Conservation (phyloP, 2,888 invertebrate genomes). For the Drosophila infuscata region DNA sequence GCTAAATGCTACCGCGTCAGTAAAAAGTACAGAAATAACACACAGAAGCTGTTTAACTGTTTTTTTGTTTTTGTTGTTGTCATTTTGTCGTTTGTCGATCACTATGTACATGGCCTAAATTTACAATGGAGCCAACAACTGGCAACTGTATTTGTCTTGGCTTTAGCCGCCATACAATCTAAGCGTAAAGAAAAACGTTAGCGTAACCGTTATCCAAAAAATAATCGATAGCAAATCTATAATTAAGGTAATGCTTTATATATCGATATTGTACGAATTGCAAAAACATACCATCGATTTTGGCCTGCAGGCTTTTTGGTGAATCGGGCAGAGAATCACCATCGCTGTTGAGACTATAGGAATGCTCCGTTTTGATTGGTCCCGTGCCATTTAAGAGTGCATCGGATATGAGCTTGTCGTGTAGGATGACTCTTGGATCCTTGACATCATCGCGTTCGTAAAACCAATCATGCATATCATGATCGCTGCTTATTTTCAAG, state of each 20-base stretch:
- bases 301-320: slow-evolving; percentile 88
- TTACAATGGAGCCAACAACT: slow-evolving; percentile 65
- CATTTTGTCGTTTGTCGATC: slow-evolving; percentile 38
- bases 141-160: slow-evolving; percentile 71
- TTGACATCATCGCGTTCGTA: slow-evolving; percentile 89
- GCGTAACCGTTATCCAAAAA: slow-evolving; percentile 39
- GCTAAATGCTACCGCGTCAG: slow-evolving; percentile 75
- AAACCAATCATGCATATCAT: slow-evolving; percentile 89
- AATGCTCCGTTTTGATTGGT: slow-evolving; percentile 96
- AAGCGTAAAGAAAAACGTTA: slow-evolving; percentile 28
- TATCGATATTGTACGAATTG: slow-evolving; percentile 30
- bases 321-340: slow-evolving; percentile 90
- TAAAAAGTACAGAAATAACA: slow-evolving; percentile 40
- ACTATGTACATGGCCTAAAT: slow-evolving; percentile 73
- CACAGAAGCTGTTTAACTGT: slow-evolving; percentile 63
- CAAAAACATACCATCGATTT: slow-evolving; percentile 88
- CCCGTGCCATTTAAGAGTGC: slow-evolving; percentile 90
- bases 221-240: slow-evolving; percentile 37
- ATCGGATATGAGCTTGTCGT: slow-evolving; percentile 90
- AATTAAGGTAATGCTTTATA: background rate
- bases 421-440: slow-evolving; percentile 90
- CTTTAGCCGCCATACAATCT: slow-evolving; percentile 19
- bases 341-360: slow-evolving; percentile 93
- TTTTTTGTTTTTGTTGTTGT: slow-evolving; percentile 11
- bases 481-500: slow-evolving; percentile 87